phyloP scores from a whole-genome alignment of 92 coral and sea anemone species.

The Phenganax subtilis region DNA sequence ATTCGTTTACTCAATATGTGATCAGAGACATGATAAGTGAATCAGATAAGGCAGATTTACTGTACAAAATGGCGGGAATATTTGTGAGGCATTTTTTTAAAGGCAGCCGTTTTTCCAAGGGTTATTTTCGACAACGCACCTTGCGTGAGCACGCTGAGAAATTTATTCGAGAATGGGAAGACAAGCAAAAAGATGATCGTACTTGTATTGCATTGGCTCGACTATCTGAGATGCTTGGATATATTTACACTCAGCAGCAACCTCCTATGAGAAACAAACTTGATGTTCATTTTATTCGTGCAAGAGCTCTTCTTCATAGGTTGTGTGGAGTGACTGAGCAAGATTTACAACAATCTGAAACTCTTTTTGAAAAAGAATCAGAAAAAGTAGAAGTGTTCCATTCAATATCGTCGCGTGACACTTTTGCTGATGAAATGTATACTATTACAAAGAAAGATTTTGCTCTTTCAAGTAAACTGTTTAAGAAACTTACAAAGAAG shows the following conservation, averaged over 20 bases:
- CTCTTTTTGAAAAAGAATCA: no score
- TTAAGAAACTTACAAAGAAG: conserved; percentile 11
- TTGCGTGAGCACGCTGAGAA: conserved; percentile 1
- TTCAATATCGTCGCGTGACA: neutral
- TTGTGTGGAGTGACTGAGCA: conserved; percentile 8
- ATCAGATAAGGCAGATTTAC: neutral
- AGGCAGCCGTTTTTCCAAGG: conserved; percentile 8
- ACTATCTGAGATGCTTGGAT: conserved; percentile 30
- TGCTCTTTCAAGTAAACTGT: neutral
- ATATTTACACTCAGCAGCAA: conserved; percentile 10
- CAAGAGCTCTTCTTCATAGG: neutral
- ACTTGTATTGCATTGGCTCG: conserved; percentile 10
- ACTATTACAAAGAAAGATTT: neutral
- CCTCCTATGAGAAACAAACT: neutral
- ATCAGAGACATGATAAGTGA: conserved; percentile 14
- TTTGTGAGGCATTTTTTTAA: conserved; percentile 25
- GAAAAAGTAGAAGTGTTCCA: neutral
- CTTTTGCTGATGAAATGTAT: neutral
- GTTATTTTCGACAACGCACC: conserved; percentile 12
- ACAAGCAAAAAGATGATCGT: conserved; percentile 13
- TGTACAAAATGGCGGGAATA: conserved; percentile 29
- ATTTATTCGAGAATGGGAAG: conserved; percentile 19
- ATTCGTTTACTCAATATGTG: conserved; percentile 19
- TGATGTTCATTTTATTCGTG: conserved; percentile 1
- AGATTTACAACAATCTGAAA: conserved; percentile 2